These are phyloP conservation scores for Porphyrio hochstetteri DNA, from an alignment of 2,113 vertebrate species.

Conservation along the genomic window DNA sequence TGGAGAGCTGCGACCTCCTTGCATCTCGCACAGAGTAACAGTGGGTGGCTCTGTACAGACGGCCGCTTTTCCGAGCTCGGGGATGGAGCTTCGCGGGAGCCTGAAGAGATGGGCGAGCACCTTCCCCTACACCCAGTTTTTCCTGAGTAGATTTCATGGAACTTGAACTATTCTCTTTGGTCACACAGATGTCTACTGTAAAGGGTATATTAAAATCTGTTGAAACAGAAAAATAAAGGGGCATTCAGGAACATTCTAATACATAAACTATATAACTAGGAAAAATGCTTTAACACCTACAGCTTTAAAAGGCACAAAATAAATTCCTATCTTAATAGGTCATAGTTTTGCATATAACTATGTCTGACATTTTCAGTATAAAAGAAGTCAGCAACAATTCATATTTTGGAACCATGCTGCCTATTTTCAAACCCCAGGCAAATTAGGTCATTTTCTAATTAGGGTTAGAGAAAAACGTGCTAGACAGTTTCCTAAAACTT, in stretches of 20 bases:
- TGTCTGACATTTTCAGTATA: neutral
- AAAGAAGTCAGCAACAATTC: neutral
- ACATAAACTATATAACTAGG: too few relatives aligned
- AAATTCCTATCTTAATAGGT: neutral
- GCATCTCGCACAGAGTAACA: constrained; percentile 88
- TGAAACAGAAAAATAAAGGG: constrained; percentile 25
- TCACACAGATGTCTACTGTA: constrained; percentile 77
- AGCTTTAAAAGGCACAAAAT: neutral
- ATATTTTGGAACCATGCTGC: neutral
- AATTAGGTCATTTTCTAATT: neutral
- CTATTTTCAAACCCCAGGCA: neutral
- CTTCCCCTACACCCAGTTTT: constrained; percentile 77
- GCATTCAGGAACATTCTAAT: neutral
- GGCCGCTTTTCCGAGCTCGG: constrained; percentile 78
- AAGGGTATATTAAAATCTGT: constrained; percentile 89
- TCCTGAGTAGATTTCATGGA: constrained; percentile 81
- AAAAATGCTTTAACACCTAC: too few relatives aligned
- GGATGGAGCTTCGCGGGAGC: constrained; percentile 70
- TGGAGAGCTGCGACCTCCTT: constrained; percentile 88
- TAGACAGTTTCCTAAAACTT: neutral
- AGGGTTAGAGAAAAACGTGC: neutral
- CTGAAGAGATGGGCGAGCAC: constrained; percentile 33
- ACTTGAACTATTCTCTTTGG: constrained; percentile 80
- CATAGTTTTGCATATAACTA: neutral
- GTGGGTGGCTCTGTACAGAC: constrained; percentile 81